phyloP scores from a whole-genome alignment of 2,888 invertebrate species.

The Machimus atricapillus region DNA sequence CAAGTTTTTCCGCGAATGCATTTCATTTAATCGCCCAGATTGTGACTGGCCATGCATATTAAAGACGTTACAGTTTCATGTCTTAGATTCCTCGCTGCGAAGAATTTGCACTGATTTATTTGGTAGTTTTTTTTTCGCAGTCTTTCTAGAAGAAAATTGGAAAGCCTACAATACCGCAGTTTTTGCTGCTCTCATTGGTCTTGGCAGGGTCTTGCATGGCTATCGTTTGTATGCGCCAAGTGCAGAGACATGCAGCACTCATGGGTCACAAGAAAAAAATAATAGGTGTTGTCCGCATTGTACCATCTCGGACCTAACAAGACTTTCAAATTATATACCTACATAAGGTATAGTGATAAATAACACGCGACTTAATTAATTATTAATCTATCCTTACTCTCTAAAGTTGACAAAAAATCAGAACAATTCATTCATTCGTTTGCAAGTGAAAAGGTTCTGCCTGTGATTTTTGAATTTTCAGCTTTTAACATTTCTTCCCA shows the following conservation, averaged over 20 bases:
- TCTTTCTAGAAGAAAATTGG: not conserved
- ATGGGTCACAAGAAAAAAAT: not conserved
- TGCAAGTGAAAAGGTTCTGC: no score
- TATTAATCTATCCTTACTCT: no score
- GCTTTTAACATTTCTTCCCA: no score
- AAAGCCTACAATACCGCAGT: not conserved
- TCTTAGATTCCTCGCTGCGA: not conserved
- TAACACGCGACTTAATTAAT: no score
- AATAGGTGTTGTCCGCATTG: not conserved
- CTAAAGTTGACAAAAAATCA: no score
- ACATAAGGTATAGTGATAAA: no score
- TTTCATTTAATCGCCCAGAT: not conserved
- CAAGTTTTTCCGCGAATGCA: not conserved
- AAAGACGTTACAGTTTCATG: not conserved
- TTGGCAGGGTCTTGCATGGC: not conserved
- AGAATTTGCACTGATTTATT: not conserved
- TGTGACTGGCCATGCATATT: not conserved
- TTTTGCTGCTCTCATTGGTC: not conserved
- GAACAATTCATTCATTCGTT: no score
- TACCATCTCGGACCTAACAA: not conserved
- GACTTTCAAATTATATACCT: not conserved
- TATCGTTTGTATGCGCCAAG: not conserved
- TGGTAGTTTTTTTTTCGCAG: not conserved
- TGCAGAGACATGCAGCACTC: not conserved
- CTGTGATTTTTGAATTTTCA: no score